Conservation (phyloP, 1,140 invertebrate genomes). For the Macrostomum lignano region DNA sequence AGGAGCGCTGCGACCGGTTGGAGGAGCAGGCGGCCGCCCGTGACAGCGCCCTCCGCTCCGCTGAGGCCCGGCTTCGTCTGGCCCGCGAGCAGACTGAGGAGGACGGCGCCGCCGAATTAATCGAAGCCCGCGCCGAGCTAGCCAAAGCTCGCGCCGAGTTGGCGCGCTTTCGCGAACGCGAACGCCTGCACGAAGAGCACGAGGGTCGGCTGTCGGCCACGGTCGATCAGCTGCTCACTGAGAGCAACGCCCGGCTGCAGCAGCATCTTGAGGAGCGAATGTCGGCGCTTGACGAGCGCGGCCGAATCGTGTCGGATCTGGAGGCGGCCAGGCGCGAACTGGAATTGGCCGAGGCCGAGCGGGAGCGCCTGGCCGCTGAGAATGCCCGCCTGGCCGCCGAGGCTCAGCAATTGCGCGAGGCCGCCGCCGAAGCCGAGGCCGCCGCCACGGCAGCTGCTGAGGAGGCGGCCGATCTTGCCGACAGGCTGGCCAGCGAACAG, state of each 20-base stretch:
- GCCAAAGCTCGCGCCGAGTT: constrained; percentile 81
- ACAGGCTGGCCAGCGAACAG: too few relatives aligned
- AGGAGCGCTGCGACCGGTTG: too few relatives aligned
- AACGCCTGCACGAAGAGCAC: constrained; percentile 98
- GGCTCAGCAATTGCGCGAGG: too few relatives aligned
- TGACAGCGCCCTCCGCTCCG: too few relatives aligned
- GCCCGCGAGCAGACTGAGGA: too few relatives aligned
- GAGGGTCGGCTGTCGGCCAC: constrained; percentile 75
- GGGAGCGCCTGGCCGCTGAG: constrained; percentile 28
- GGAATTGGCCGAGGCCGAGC: constrained; percentile 64
- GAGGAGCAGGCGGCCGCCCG: too few relatives aligned
- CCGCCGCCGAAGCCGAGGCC: too few relatives aligned
- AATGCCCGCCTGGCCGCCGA: too few relatives aligned
- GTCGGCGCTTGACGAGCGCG: constrained; percentile 92
- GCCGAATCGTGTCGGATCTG: constrained; percentile 68
- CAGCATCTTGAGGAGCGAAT: constrained; percentile 95
- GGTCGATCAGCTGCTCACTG: constrained; percentile 31
- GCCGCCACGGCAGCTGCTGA: too few relatives aligned
- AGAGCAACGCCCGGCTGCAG: constrained; percentile 83
- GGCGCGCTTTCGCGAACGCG: constrained; percentile 49
- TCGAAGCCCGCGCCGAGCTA: constrained; percentile 80
- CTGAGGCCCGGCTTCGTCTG: too few relatives aligned
- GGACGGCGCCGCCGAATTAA: too few relatives aligned
- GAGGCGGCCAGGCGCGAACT: constrained; percentile 69
- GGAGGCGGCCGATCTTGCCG: too few relatives aligned